Conservation (phyloP, 1,140 invertebrate genomes). For the Drosophila nannoptera region DNA sequence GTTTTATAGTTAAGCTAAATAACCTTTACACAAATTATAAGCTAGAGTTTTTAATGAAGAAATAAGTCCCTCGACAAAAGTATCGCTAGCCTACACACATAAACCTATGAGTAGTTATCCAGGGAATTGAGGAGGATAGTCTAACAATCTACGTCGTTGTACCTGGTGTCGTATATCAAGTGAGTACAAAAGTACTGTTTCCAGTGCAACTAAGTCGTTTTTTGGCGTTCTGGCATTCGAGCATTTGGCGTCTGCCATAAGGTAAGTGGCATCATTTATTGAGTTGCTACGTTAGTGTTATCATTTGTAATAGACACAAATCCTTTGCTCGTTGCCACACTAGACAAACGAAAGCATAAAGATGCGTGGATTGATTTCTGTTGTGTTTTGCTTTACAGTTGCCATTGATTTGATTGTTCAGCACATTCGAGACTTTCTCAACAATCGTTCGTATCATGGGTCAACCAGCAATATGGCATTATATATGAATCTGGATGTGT, state of each 20-base stretch:
- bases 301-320: constrained; percentile 18
- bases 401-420: constrained; percentile 97
- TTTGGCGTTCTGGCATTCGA: neutral
- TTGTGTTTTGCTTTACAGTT: constrained; percentile 83
- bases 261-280: constrained; percentile 27
- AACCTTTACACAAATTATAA: no score
- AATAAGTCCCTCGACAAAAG: no score
- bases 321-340: constrained; percentile 9
- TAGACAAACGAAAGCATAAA: neutral
- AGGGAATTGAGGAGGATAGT: neutral
- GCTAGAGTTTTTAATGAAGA: no score
- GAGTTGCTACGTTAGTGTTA: constrained; percentile 32
- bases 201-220: neutral
- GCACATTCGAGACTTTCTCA: constrained; percentile 91
- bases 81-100: no score
- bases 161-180: constrained; percentile 2
- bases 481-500: constrained; percentile 65
- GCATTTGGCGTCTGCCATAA: constrained; percentile 3
- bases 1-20: no score
- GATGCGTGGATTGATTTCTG: neutral
- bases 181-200: constrained; percentile 31
- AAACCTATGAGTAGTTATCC: no score
- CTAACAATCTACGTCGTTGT: no score
- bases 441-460: constrained; percentile 80
- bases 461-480: constrained; percentile 67